Evolutionary conservation across 2,888 invertebrate genomes (phyloP), one percentile per base, ranked within the genome.

Genomic region (Cryptus armator): DNA sequence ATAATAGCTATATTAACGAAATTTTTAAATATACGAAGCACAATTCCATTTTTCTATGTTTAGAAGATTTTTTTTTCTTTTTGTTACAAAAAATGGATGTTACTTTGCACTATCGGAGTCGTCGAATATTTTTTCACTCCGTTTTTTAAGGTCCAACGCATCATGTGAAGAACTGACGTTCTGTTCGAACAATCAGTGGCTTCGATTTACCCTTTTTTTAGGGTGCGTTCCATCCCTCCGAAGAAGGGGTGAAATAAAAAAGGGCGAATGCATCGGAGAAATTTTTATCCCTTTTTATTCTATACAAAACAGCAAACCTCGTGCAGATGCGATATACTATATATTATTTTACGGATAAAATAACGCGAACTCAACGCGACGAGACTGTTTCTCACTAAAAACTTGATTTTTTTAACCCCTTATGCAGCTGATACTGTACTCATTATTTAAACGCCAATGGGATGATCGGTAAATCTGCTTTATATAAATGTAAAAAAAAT

Each of bases 221-320:
- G 59, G 72, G 71, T 9, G 48, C n/a, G 5, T 12, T 24, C 64
- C 66, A n/a, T 44, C 75, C 59, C 37, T 29, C 12, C 19, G 14
- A 2, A 66, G 24, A 75, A 81, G 81, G 81, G 81, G 81, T 53
- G 51, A 53, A 66, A 29, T n/a, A n/a, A 43, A 29, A 37, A 75
- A 67, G 75, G 76, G 76, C 62, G 43, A 6, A 70, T 19, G 19
- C 24, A 44, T 29, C 32, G 6, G 44, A 44, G 24, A 62, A 46
- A 62, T 29, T 44, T 29, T 4, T 56, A 29, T 4, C 37, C 29
- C 37, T 76, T 76, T 76, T 53, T 37, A 37, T 70, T 46, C 46
- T 32, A 5, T 29, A 76, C 53, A 76, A 77, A 56, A 72, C n/a
- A 56, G 70, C 51, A 51, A 72, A 76, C 10, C 56, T 59, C 24